These are phyloP conservation scores for Tragelaphus eurycerus DNA, from an alignment of 2,797 vertebrate genomes.

Conservation along the genomic window DNA sequence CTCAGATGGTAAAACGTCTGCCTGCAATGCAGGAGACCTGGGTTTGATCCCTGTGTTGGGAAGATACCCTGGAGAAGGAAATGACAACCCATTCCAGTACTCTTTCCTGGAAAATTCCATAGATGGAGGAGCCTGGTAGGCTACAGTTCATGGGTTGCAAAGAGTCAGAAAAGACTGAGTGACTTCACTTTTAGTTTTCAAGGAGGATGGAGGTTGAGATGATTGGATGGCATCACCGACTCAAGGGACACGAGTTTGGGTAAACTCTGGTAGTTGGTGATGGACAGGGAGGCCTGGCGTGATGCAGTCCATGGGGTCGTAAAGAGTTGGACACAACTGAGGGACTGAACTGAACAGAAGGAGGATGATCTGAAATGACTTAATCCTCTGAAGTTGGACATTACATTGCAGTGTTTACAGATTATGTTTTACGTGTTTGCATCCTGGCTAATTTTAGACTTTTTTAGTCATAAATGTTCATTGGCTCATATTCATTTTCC, in stretches of 20 bases:
- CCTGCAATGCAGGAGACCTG: too few relatives aligned
- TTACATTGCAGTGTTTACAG: background rate
- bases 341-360: background rate
- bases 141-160: too few relatives aligned
- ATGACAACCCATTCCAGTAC: too few relatives aligned
- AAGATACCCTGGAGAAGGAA: too few relatives aligned
- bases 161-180: accelerated
- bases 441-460: background rate
- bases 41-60: too few relatives aligned
- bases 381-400: conserved; percentile 16
- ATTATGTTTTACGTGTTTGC: background rate
- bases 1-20: too few relatives aligned
- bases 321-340: background rate
- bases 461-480: background rate
- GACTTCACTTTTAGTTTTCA: background rate
- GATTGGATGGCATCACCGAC: background rate
- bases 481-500: background rate
- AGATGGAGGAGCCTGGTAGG: too few relatives aligned
- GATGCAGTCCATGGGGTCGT: background rate
- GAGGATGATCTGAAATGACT: background rate
- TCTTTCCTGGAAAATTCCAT: too few relatives aligned
- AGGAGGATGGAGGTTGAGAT: background rate
- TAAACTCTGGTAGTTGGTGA: background rate
- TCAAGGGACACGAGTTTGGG: background rate
- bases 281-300: background rate